Evolutionary conservation across 1,140 invertebrate species (phyloP), one percentile per base, ranked within the genome.

Genomic region (Calephelis nemesis): DNA sequence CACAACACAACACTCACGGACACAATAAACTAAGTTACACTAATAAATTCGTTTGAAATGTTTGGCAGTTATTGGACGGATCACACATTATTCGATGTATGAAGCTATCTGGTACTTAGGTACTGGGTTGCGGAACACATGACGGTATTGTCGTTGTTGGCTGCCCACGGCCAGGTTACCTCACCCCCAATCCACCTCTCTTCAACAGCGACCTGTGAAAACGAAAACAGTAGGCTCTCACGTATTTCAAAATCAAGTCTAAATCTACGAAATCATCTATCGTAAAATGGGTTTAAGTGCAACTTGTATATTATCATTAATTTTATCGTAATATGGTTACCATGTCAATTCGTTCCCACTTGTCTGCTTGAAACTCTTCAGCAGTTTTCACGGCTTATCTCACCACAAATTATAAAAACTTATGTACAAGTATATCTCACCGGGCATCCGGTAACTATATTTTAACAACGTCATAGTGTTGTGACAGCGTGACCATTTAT

Each of bases 131-230:
- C 69, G 74, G 86, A 87, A 87, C 86, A 90, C 86, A 88, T 87
- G 68, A 72, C 78, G 85, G 82, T 76, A 71, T 74, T 63, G 71
- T 75, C 71, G 77, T 74, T 71, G 72, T 54, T 58, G 60, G 65
- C 65, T 72, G 67, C 60, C 69, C 65, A 52, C 76, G 65, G 86
- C 88, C 86, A 84, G 87, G 91, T 89, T 92, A 92, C 85, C 91
- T 92, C 83, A 92, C 88, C 47, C 88, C 87, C 72, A 82, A 78
- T 75, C 85, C 86, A 67, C 77, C 82, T 75, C 81, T 86, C 83
- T 92, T 91, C 88, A 93, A 78, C 83, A 92, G 84, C 83, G 86
- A 93, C 91, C 92, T 93, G 92, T 47, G 72, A 78, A 85, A 63
- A 85, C 67, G 63, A 64, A 76, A 79, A 84, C 73, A 80, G 87